A percentile compares a stretch with the other conserved stretches of the same genome.
phyloP scores from a whole-genome alignment of 2,113 vertebrate genomes.

The Hippocampus mohnikei region DNA sequence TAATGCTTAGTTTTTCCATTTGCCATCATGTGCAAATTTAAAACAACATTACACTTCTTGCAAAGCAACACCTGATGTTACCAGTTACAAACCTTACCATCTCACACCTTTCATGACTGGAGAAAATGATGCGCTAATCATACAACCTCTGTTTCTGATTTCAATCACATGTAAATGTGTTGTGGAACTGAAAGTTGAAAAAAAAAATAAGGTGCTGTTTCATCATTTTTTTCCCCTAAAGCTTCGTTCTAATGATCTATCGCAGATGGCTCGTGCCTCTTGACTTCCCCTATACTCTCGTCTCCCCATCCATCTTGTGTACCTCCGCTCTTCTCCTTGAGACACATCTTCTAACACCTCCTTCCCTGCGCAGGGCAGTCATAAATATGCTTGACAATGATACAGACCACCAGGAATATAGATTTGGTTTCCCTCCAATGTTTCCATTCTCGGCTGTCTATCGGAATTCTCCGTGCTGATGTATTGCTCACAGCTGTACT shows the following conservation, averaged over 20 bases:
- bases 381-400: slow-evolving; percentile 27
- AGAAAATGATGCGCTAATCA: background rate
- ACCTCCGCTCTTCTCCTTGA: slow-evolving; percentile 4
- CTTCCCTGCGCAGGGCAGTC: slow-evolving; percentile 10
- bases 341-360: slow-evolving; percentile 22
- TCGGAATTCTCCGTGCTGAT: too few species aligned
- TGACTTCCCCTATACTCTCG: slow-evolving; percentile 26
- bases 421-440: slow-evolving; percentile 2
- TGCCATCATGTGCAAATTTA: background rate
- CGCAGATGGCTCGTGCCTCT: slow-evolving; percentile 56
- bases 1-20: background rate
- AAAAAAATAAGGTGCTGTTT: background rate
- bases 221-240: background rate
- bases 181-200: background rate
- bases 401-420: slow-evolving; percentile 20
- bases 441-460: background rate
- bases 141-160: background rate
- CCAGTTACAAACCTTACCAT: too few species aligned
- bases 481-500: slow-evolving; percentile 33
- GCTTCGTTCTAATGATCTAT: slow-evolving; percentile 44
- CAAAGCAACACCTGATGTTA: background rate
- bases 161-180: background rate
- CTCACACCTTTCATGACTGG: background rate
- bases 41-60: background rate
- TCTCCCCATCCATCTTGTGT: slow-evolving; percentile 29